Evolutionary conservation across 2,888 invertebrate genomes (phyloP).

Genomic region (Lasioglossum morio): DNA sequence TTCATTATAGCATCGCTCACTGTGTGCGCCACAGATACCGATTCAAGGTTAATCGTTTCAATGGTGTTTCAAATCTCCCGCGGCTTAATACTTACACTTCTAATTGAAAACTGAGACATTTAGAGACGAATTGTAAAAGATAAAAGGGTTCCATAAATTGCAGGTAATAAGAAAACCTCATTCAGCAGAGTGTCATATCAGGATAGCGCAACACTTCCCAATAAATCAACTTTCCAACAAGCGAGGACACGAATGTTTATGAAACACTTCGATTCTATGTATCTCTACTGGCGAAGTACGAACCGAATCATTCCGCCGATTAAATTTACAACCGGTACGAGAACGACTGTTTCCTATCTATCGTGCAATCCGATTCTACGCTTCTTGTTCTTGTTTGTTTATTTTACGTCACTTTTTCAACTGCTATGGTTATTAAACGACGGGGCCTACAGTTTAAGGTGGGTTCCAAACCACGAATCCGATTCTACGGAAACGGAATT

Average conservation of each 20-base stretch:
- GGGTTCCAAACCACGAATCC: no score
- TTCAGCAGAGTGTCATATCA: neutral
- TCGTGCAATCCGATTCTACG: no score
- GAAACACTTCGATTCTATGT: neutral
- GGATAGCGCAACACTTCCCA: neutral
- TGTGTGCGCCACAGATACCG: no score
- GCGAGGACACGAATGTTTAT: neutral
- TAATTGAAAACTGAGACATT: neutral
- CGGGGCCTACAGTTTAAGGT: no score
- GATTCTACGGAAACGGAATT: neutral
- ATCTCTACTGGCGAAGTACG: neutral
- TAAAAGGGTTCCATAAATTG: neutral
- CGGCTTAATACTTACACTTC: neutral
- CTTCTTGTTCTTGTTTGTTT: no score
- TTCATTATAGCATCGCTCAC: no score
- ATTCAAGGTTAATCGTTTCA: neutral
- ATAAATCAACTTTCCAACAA: neutral
- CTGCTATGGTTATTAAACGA: no score
- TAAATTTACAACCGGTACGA: neutral
- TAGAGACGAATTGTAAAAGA: neutral
- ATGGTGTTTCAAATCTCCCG: neutral
- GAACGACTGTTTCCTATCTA: neutral
- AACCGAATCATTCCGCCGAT: neutral
- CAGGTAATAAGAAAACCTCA: neutral
- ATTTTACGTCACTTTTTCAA: no score